These are phyloP conservation scores for Drosophila mayaguana DNA, from an alignment of 2,888 invertebrate species.

Conservation along the genomic window DNA sequence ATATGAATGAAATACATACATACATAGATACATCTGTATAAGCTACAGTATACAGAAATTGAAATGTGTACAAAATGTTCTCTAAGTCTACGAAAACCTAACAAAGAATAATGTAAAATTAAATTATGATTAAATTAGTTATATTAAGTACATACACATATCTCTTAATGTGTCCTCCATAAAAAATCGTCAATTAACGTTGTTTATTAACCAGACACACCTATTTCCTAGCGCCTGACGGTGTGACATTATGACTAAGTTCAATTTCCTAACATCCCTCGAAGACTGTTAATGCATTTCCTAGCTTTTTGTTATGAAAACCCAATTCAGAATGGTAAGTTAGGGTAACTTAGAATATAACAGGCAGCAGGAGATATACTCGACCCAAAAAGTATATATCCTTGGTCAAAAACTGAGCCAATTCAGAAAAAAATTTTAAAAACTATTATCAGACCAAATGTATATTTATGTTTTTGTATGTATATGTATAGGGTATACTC, in stretches of 20 bases:
- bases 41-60: background rate
- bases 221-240: background rate
- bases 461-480: no score
- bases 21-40: background rate
- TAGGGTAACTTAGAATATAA: no score
- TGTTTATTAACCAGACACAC: constrained; percentile 2
- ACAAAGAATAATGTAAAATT: background rate
- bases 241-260: background rate
- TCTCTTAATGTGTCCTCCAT: background rate
- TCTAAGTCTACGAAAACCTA: background rate
- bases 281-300: background rate
- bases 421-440: no score
- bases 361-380: no score
- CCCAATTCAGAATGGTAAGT: background rate
- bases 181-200: background rate
- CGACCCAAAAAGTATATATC: no score
- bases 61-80: background rate
- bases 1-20: background rate
- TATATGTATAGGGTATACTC: no score
- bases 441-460: no score
- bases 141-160: background rate
- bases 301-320: background rate
- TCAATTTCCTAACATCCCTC: background rate
- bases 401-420: no score
- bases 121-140: background rate